Conservation (phyloP, 2,113 vertebrate genomes). For the Amblyopsis rosae region DNA sequence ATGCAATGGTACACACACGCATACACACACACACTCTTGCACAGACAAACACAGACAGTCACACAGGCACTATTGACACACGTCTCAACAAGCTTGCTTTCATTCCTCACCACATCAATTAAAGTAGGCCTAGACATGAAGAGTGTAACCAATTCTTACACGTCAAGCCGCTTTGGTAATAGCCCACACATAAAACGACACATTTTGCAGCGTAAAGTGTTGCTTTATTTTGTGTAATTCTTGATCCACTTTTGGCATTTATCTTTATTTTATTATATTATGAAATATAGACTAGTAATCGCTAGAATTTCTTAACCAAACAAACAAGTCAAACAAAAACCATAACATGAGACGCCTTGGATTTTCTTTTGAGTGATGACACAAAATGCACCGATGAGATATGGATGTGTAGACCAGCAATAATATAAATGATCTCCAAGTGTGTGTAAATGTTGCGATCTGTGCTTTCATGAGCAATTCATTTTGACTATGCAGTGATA, state of each 20-base stretch:
- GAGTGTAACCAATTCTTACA: not conserved
- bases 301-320: too few relatives aligned
- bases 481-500: too few relatives aligned
- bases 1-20: not conserved
- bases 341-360: too few relatives aligned
- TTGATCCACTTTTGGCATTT: constrained; percentile 4
- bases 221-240: not conserved
- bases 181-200: constrained; percentile 1
- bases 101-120: not conserved
- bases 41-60: not conserved
- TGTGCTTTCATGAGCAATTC: too few relatives aligned
- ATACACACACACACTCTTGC: not conserved
- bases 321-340: too few relatives aligned
- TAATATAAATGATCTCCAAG: too few relatives aligned
- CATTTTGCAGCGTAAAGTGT: not conserved
- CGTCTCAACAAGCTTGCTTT: not conserved
- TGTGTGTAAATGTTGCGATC: too few relatives aligned
- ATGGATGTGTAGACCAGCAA: too few relatives aligned
- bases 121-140: not conserved
- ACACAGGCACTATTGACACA: not conserved
- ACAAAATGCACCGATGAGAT: too few relatives aligned
- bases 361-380: too few relatives aligned
- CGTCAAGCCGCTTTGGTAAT: too few relatives aligned
- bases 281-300: too few relatives aligned
- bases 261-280: constrained; percentile 18